Evolutionary conservation across 2,888 invertebrate genomes (phyloP).

Genomic region (Ypsolopha sequella): DNA sequence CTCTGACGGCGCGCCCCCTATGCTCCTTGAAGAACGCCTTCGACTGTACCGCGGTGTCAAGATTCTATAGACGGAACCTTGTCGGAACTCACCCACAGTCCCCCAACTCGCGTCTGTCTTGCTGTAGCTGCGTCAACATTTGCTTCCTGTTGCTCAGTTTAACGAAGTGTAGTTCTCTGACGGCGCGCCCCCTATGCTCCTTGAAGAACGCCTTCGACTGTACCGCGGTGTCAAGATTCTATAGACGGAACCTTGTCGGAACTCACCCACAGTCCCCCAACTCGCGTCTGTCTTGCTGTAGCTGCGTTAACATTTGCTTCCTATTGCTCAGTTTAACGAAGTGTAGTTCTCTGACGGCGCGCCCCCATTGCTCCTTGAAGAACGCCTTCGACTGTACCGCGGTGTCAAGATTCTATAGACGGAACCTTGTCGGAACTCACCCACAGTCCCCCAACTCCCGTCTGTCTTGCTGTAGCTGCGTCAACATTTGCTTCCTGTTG

Average conservation of each 20-base stretch:
- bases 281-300: constrained; percentile 44
- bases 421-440: constrained; percentile 14
- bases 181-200: constrained; percentile 79
- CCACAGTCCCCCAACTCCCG: constrained; percentile 30
- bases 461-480: constrained; percentile 56
- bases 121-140: constrained; percentile 60
- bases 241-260: too few species aligned
- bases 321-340: constrained; percentile 68
- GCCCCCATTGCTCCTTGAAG: constrained; percentile 83
- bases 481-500: constrained; percentile 61
- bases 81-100: constrained; percentile 32
- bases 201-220: constrained; percentile 81
- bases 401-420: constrained; percentile 65
- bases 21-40: too few species aligned
- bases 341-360: constrained; percentile 77
- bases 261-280: constrained; percentile 32
- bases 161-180: constrained; percentile 75
- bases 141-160: constrained; percentile 67
- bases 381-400: constrained; percentile 77
- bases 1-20: too few species aligned
- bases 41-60: too few species aligned
- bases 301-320: constrained; percentile 59
- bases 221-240: constrained; percentile 73
- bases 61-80: too few species aligned
- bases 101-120: constrained; percentile 36